Evolutionary conservation across 2,113 vertebrate species (phyloP), one percentile per base, ranked within the genome.

Genomic region (Colius striatus): DNA sequence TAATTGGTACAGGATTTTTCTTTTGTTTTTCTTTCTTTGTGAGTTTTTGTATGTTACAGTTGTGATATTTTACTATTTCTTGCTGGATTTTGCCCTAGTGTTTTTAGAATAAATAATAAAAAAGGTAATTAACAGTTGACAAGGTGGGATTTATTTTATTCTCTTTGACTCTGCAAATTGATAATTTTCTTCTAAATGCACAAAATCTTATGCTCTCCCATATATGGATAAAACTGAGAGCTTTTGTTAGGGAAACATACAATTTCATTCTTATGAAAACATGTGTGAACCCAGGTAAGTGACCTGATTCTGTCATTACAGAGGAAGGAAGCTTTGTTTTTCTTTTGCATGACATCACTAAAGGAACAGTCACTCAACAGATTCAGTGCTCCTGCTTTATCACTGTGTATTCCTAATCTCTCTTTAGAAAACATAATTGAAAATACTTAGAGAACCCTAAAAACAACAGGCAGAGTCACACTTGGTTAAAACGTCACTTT

Each of bases 81-180:
- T 83, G 45, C 62, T 92, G 78, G 16, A 87, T 85, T 95, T 94
- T 91, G 58, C 58, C 26, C 22, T 82, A 27, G 16, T 50, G 13
- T 36, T 92, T 96, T 95, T 57, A 83, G 62, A 73, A 72, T 10
- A 89, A 97, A 97, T 96, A 96, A 41, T 10, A 41, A 97, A 97
- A 87, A 54, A 26, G 26, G 17, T 50, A 74, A 76, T 70, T 82
- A 76, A 65, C 72, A 87, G 12, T 45, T 67, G 25, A 72, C 29
- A 70, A 55, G 34, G 53, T 75, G 51, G 47, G 58, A 93, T 67
- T 51, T 30, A 62, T 79, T 96, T 65, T 83, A 9, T 70, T 90
- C 36, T 94, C 1, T 62, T 63, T 21, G 27, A 61, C 21, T 75
- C 17, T 48, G 21, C 11, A 75, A 84, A 43, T 21, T 4, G 29